phyloP scores from a whole-genome alignment of 2,888 invertebrate species.

The Nezara viridula region DNA sequence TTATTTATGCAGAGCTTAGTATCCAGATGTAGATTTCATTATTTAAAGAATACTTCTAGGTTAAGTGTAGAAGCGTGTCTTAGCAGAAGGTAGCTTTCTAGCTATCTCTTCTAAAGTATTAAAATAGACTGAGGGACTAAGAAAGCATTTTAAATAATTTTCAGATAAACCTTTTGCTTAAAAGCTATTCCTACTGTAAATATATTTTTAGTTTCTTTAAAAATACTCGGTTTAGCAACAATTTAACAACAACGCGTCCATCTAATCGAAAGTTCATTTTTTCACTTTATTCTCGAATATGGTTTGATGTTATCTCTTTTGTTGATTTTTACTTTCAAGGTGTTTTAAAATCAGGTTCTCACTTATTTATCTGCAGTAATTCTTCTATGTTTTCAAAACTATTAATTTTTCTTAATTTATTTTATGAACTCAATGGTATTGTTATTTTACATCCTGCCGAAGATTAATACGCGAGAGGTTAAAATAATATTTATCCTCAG shows the following conservation, averaged over 20 bases:
- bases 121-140: neutral
- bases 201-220: neutral
- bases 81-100: neutral
- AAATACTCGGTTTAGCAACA: neutral
- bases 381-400: no score
- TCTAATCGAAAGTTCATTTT: no score
- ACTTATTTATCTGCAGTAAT: no score
- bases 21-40: neutral
- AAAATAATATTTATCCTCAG: no score
- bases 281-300: no score
- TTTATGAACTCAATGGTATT: no score
- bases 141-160: neutral
- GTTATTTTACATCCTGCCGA: no score
- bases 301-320: no score
- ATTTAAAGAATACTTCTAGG: neutral
- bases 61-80: neutral
- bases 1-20: neutral
- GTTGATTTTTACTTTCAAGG: no score
- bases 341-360: no score
- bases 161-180: neutral
- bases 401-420: no score
- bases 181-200: neutral
- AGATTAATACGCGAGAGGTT: no score
- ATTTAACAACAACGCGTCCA: neutral
- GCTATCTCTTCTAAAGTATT: neutral